Conservation (phyloP, 2,888 invertebrate genomes). For the Drosophila koepferae region DNA sequence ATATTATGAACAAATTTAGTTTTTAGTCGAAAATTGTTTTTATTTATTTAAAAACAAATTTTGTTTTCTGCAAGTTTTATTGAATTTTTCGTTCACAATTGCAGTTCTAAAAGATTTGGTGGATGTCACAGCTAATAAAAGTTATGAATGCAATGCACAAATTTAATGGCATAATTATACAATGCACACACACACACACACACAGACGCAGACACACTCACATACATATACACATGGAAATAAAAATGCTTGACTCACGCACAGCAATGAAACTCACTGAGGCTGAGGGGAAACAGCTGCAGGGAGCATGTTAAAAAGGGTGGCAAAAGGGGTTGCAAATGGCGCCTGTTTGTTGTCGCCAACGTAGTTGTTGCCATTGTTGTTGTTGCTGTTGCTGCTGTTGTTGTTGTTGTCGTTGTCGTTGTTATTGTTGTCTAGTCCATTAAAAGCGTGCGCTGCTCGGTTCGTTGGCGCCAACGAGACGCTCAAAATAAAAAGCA, state of each 20-base stretch:
- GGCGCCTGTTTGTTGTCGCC: conserved; percentile 73
- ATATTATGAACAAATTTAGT: too few relatives aligned
- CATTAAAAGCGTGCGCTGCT: conserved; percentile 61
- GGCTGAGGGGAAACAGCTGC: neutral
- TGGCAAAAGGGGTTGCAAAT: conserved; percentile 9
- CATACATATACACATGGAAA: too few relatives aligned
- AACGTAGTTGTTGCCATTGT: conserved; percentile 37
- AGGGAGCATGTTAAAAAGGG: neutral
- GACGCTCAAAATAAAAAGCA: conserved; percentile 78
- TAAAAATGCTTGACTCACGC: conserved; percentile 12
- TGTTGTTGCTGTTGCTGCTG: conserved; percentile 36
- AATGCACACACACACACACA: conserved; percentile 19
- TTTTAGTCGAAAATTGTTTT: too few relatives aligned
- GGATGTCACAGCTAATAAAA: conserved; percentile 9
- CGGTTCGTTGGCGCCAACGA: conserved; percentile 62
- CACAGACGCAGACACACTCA: conserved; percentile 14
- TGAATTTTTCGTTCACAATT: conserved; percentile 17
- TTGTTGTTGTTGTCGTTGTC: conserved; percentile 38
- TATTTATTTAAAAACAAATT: too few relatives aligned
- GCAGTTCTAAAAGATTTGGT: conserved; percentile 24
- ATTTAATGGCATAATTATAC: conserved; percentile 56
- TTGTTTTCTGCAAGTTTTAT: too few relatives aligned
- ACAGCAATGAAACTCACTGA: neutral
- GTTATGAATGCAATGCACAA: conserved; percentile 43
- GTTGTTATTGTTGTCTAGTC: conserved; percentile 56